A percentile compares a stretch with the other conserved stretches of the same genome.
Evolutionary conservation across 2,113 vertebrate genomes (phyloP).

Genomic region (Pteruthius melanotis): DNA sequence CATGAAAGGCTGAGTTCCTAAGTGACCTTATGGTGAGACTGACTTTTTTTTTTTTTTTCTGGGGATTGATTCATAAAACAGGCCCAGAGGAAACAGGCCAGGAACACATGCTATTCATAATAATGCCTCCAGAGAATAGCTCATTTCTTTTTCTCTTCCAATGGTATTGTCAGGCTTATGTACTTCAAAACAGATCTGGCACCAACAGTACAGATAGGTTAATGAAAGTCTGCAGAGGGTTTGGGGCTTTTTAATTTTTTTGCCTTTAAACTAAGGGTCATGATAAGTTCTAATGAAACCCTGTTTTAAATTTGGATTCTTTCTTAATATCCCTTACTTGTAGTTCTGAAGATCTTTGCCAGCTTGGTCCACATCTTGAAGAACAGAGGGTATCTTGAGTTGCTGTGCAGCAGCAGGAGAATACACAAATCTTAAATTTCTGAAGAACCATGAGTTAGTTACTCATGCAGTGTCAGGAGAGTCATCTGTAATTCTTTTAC

Average conservation of each 20-base stretch:
- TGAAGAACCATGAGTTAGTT: not conserved
- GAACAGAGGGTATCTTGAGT: not conserved
- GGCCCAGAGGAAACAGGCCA: not conserved
- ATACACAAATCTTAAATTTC: not conserved
- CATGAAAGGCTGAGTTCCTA: not conserved
- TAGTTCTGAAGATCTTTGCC: not conserved
- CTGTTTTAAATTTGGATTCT: not conserved
- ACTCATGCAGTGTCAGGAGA: not conserved
- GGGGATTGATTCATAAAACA: conserved; percentile 26
- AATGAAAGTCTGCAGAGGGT: not conserved
- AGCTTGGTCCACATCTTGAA: not conserved
- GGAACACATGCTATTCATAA: conserved; percentile 13
- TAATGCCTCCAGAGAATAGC: conserved; percentile 8
- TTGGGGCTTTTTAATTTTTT: not conserved
- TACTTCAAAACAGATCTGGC: conserved; percentile 1
- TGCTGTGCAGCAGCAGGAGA: not conserved
- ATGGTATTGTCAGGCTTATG: not conserved
- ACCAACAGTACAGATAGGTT: not conserved
- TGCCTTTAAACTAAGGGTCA: not conserved
- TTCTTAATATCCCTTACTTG: not conserved
- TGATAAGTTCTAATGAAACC: not conserved
- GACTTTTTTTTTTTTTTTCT: not conserved
- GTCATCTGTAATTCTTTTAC: not conserved
- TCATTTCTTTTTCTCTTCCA: not conserved
- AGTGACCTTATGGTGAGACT: not conserved